Conservation (phyloP, 2,113 vertebrate genomes). For the Pontoporia blainvillei region DNA sequence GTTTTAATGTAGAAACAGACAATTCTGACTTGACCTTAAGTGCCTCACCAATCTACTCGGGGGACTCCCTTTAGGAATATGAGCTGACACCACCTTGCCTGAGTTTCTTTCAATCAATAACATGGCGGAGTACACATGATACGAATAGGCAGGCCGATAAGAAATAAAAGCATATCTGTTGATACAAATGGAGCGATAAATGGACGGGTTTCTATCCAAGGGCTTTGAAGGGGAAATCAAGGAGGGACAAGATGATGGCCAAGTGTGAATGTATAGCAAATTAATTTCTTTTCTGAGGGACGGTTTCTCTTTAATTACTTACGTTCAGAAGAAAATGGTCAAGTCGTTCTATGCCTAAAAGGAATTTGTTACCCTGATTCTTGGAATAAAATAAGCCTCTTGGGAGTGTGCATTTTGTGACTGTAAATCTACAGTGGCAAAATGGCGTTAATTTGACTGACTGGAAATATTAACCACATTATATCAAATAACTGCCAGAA, state of each 20-base stretch:
- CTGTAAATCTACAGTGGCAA: constrained; percentile 83
- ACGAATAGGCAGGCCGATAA: constrained; percentile 62
- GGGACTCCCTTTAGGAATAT: constrained; percentile 84
- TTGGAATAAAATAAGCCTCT: constrained; percentile 74
- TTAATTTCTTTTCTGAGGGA: constrained; percentile 29
- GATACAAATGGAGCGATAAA: constrained; percentile 69
- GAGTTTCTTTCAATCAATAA: constrained; percentile 84
- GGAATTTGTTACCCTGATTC: constrained; percentile 78
- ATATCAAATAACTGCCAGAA: constrained; percentile 97
- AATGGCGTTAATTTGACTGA: constrained; percentile 96
- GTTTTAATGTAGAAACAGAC: constrained; percentile 52
- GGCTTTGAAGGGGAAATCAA: constrained; percentile 64
- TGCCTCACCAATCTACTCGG: constrained; percentile 82
- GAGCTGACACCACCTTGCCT: constrained; percentile 76
- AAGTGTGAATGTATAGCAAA: constrained; percentile 11
- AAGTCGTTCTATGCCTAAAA: constrained; percentile 33
- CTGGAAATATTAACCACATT: constrained; percentile 94
- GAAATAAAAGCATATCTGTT: constrained; percentile 73
- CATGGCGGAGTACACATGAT: constrained; percentile 84
- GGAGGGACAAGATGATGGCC: background rate
- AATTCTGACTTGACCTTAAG: constrained; percentile 84
- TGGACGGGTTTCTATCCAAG: constrained; percentile 55
- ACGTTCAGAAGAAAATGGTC: constrained; percentile 13
- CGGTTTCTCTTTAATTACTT: background rate
- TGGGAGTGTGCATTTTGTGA: constrained; percentile 68